Conservation (phyloP, 2,113 vertebrate genomes). For the Planiliza haematocheilus region DNA sequence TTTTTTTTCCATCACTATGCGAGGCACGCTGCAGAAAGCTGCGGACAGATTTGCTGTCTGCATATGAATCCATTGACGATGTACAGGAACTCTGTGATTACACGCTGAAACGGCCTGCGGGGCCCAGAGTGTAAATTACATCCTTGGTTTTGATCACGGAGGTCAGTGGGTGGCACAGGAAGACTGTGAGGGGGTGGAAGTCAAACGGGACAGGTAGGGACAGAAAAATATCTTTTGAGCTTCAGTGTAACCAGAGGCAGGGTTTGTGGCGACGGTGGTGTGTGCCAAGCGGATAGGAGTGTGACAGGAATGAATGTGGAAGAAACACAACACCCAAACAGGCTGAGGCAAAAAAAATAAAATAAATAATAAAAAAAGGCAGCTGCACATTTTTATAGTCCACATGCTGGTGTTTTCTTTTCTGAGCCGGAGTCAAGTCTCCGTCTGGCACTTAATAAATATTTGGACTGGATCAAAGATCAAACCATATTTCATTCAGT, state of each 20-base stretch:
- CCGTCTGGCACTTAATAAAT: conserved; percentile 46
- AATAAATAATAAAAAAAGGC: conserved; percentile 10
- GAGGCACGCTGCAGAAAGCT: conserved; percentile 30
- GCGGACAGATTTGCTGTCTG: conserved; percentile 45
- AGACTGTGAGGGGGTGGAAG: conserved; percentile 19
- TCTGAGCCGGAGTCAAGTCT: conserved; percentile 22
- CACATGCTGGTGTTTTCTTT: conserved; percentile 48
- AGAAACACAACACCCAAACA: conserved; percentile 31
- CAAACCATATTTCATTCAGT: conserved; percentile 33
- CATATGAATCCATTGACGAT: conserved; percentile 54
- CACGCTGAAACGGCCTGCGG: conserved; percentile 42
- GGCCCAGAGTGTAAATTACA: conserved; percentile 70
- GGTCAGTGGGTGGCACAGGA: conserved; percentile 53
- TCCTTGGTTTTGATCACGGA: conserved; percentile 43
- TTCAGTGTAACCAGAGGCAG: conserved; percentile 50
- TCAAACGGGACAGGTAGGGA: conserved; percentile 50
- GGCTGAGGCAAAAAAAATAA: conserved; percentile 1
- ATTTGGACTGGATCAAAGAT: conserved; percentile 46
- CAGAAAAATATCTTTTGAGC: conserved; percentile 60
- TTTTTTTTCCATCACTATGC: conserved; percentile 45
- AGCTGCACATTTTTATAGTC: conserved; percentile 38
- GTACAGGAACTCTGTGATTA: conserved; percentile 73
- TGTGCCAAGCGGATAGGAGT: conserved; percentile 16
- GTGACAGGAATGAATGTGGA: conserved; percentile 12
- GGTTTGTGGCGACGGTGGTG: conserved; percentile 1